These are phyloP conservation scores for Sinocyclocheilus anophthalmus DNA, from an alignment of 2,113 vertebrate genomes.

Conservation along the genomic window DNA sequence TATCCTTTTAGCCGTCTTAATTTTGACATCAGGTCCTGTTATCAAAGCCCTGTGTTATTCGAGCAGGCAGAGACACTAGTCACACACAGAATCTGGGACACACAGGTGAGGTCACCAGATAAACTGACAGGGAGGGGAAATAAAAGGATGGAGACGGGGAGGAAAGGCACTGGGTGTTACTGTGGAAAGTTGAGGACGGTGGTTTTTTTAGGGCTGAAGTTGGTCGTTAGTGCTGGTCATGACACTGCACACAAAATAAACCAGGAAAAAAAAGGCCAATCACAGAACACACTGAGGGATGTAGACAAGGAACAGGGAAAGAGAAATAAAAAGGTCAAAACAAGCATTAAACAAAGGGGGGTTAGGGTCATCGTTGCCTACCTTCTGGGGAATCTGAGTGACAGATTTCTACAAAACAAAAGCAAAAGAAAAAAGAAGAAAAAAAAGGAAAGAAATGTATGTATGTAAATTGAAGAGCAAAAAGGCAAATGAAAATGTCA, in stretches of 20 bases:
- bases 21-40: conserved; percentile 31
- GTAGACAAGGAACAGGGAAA: conserved; percentile 40
- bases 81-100: conserved; percentile 26
- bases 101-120: conserved; percentile 30
- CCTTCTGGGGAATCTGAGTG: conserved; percentile 86
- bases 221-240: conserved; percentile 53
- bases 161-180: conserved; percentile 19
- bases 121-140: conserved; percentile 30
- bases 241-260: conserved; percentile 46
- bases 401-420: conserved; percentile 81
- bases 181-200: conserved; percentile 17
- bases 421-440: conserved; percentile 70
- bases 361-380: conserved; percentile 75
- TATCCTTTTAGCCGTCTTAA: conserved; percentile 10
- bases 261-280: conserved; percentile 42
- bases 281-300: conserved; percentile 43
- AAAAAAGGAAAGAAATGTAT: conserved; percentile 71
- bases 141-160: conserved; percentile 37
- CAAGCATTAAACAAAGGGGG: conserved; percentile 38
- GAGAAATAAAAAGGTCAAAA: conserved; percentile 39
- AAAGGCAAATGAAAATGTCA: conserved; percentile 12
- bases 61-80: neutral
- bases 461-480: conserved; percentile 53
- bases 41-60: conserved; percentile 29
- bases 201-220: conserved; percentile 30